Conservation (phyloP, 2,797 vertebrate species). For the Thripadectes ignobilis region DNA sequence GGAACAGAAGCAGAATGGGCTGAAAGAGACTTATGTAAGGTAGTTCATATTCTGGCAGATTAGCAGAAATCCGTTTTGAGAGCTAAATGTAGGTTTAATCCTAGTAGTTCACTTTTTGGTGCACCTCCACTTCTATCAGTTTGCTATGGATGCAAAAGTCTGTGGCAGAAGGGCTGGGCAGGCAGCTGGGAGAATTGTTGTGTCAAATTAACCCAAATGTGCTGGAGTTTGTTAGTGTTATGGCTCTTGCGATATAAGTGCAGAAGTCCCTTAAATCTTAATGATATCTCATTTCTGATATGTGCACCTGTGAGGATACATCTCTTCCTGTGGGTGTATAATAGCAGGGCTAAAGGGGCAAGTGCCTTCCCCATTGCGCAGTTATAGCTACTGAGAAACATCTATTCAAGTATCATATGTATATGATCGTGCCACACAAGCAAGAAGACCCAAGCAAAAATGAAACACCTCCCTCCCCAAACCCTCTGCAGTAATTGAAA, state of each 20-base stretch:
- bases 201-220: neutral
- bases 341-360: neutral
- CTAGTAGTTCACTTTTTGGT: neutral
- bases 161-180: neutral
- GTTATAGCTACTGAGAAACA: neutral
- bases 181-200: neutral
- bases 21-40: neutral
- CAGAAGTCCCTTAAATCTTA: neutral
- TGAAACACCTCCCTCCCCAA: neutral
- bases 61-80: neutral
- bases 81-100: neutral
- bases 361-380: neutral
- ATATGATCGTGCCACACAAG: neutral
- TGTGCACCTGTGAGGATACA: accelerated
- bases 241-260: neutral
- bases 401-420: accelerated
- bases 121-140: neutral
- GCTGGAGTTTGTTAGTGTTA: neutral
- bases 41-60: neutral
- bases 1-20: neutral
- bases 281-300: neutral
- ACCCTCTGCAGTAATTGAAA: neutral
- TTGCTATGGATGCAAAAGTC: neutral
- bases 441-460: neutral
- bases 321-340: neutral